Percentiles rank a stretch among this genome's conserved stretches.
phyloP scores from a whole-genome alignment of 1,140 invertebrate species.

The Drosophila nebulosa region DNA sequence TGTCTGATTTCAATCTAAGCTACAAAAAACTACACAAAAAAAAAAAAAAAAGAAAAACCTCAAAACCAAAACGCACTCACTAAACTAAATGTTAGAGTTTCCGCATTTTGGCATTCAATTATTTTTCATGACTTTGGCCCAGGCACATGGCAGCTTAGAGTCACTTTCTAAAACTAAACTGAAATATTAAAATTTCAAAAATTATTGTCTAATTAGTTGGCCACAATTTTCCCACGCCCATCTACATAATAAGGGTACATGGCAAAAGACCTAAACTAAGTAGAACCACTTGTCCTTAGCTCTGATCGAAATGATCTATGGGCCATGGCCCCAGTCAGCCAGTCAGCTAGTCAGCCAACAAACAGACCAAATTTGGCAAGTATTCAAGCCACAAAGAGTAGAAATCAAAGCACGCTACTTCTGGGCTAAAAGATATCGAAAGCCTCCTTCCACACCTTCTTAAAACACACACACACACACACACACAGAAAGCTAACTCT shows the following conservation, averaged over 20 bases:
- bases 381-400: slow-evolving; percentile 11
- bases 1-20: slow-evolving; percentile 65
- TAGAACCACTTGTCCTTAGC: slow-evolving; percentile 48
- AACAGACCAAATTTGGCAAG: slow-evolving; percentile 63
- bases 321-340: neutral
- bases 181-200: too few relatives aligned
- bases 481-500: slow-evolving; percentile 11
- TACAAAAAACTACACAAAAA: slow-evolving; percentile 25
- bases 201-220: slow-evolving; percentile 58
- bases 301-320: slow-evolving; percentile 61
- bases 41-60: slow-evolving; percentile 16
- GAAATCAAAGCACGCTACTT: slow-evolving; percentile 70
- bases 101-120: slow-evolving; percentile 38
- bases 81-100: neutral
- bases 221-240: slow-evolving; percentile 64
- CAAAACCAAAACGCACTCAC: slow-evolving; percentile 34
- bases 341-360: neutral
- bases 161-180: too few relatives aligned
- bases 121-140: too few relatives aligned
- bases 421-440: slow-evolving; percentile 28
- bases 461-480: neutral
- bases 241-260: slow-evolving; percentile 31
- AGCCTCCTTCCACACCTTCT: slow-evolving; percentile 13
- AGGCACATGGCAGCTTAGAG: too few relatives aligned
- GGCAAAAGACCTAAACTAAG: neutral